Evolutionary conservation across 2,113 vertebrate species (phyloP).

Genomic region (Pelodiscus sinensis): DNA sequence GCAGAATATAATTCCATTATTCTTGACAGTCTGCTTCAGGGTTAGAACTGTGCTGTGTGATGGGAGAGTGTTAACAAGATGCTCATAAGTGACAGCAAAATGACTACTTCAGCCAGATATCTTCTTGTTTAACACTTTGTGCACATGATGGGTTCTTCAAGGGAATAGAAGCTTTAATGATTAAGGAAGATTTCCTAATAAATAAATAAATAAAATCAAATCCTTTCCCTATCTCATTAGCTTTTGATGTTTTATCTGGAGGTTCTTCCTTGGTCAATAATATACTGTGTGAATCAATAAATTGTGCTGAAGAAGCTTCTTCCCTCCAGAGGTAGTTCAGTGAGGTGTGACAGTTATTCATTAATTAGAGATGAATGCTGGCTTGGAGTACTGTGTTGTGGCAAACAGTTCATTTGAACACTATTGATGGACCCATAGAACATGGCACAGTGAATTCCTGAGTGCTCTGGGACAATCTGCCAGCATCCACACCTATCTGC

Average conservation of each 20-base stretch:
- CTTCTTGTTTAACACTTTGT: not conserved
- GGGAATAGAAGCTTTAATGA: not conserved
- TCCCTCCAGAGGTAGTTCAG: not conserved
- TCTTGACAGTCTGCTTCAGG: not conserved
- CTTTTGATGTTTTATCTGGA: not conserved
- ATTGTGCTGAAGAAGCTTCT: not conserved
- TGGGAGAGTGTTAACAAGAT: not conserved
- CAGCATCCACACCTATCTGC: not conserved
- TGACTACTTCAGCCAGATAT: not conserved
- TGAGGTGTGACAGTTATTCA: not conserved
- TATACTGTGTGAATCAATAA: not conserved
- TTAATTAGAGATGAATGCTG: not conserved
- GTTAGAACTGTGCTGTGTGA: not conserved
- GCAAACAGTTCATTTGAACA: not conserved
- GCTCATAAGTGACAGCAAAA: not conserved
- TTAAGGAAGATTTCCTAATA: not conserved
- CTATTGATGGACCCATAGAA: not conserved
- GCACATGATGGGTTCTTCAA: not conserved
- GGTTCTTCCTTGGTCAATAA: not conserved
- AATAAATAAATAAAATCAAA: conserved; percentile 6
- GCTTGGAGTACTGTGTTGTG: not conserved
- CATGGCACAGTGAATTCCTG: not conserved
- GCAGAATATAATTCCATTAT: not conserved
- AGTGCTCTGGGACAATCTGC: not conserved
- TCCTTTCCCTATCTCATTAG: not conserved